Base-by-base conservation (phyloP, 2,888 invertebrate species). In the Drosophila nr. perissopoda region DNA sequence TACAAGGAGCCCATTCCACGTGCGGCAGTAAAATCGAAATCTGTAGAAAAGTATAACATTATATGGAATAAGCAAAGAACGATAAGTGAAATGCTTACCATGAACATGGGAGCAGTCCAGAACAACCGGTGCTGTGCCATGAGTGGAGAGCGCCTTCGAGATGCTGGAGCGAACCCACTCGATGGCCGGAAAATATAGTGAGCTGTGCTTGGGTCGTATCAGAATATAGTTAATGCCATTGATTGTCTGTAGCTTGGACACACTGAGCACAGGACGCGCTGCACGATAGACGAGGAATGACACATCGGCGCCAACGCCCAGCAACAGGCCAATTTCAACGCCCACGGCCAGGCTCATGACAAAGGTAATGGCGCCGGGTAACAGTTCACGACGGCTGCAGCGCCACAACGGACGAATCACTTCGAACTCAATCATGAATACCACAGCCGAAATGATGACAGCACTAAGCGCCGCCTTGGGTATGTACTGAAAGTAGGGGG, bases 361-460 rank as follows among this genome's bases (percentile, higher is more conserved):
- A 92, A 98, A 98, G 0, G 98, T 98, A 0, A 97, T 96, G 71
- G 97, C 96, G 0, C 98, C 97, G 4, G 97, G 94, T 4, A 97
- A 92, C 76, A 97, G 94, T 79, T 98, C 98, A 80, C 95, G 95
- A 76, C 96, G 95, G 74, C 96, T 96, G 0, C 97, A 97, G 18
- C 95, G 95, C 97, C 97, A 97, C 95, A 97, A 96, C 0, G 97
- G 96, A 84, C 96, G 96, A 1, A 97, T 95, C 54, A 97, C 96
- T 94, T 97, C 97, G 92, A 97, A 97, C 93, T 98, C 98, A 89
- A 98, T 97, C 98, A 98, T 98, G 93, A 97, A 97, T 92, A 98
- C 96, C 74, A 99, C 98, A 81, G 99, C 98, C 91, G 97, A 97
- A 79, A 99, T 98, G 73, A 99, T 98, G 53, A 99, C 98, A 4